Conservation (phyloP, 2,888 invertebrate species). For the Perithous albicinctus region DNA sequence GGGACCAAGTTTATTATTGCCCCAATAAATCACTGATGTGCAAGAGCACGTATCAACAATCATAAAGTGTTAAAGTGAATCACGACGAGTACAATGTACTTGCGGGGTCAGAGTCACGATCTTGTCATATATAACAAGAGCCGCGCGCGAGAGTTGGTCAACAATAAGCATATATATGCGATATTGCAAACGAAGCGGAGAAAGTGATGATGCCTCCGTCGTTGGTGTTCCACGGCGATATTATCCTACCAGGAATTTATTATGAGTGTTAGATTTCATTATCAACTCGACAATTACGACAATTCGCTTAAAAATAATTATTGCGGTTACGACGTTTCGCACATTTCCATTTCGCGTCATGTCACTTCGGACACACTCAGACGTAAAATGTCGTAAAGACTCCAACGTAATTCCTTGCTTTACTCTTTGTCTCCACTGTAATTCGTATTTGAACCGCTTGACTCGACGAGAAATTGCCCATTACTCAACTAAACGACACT, state of each 20-base stretch:
- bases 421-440: background rate
- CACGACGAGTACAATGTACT: slow-evolving; percentile 3
- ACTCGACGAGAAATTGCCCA: background rate
- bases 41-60: background rate
- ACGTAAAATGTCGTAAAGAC: background rate
- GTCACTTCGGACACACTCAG: background rate
- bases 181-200: slow-evolving; percentile 7
- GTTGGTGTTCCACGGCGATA: background rate
- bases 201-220: background rate
- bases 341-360: background rate
- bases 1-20: background rate
- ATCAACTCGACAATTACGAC: background rate
- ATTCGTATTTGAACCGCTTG: background rate
- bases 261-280: background rate
- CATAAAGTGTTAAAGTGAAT: background rate
- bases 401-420: background rate
- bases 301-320: slow-evolving; percentile 1
- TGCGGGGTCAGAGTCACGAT: background rate
- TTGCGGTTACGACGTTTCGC: background rate
- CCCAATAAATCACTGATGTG: background rate
- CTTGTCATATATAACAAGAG: background rate
- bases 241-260: slow-evolving; percentile 5
- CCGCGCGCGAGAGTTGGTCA: background rate
- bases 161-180: background rate
- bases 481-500: background rate